phyloP scores from a whole-genome alignment of 2,888 invertebrate species.

The Anoncus sp. region DNA sequence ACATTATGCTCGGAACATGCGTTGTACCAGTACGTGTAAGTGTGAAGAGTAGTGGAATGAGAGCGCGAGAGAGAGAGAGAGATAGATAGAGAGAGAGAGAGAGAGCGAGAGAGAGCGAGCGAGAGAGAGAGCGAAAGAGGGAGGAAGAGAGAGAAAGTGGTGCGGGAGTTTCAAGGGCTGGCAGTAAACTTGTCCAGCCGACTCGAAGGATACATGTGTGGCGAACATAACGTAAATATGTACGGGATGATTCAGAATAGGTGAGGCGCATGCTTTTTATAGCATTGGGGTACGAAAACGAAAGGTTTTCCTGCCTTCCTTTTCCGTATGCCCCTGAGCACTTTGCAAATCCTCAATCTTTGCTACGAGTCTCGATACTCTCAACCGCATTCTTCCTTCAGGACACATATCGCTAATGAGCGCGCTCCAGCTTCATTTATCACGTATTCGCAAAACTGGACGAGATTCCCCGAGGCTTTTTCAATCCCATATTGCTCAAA shows the following conservation, averaged over 20 bases:
- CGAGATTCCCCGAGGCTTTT: background rate
- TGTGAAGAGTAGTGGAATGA: conserved; percentile 17
- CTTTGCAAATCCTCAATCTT: background rate
- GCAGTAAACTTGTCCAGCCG: conserved; percentile 67
- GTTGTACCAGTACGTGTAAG: conserved; percentile 27
- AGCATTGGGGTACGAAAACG: too few relatives aligned
- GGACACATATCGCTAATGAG: background rate
- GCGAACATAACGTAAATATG: conserved; percentile 17
- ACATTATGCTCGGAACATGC: conserved; percentile 45
- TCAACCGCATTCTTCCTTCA: background rate
- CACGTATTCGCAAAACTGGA: background rate
- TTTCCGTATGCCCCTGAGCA: background rate
- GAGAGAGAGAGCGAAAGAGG: too few relatives aligned
- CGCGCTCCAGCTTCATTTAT: background rate
- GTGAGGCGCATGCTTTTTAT: too few relatives aligned
- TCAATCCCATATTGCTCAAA: conserved; percentile 5
- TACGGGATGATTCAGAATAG: conserved; percentile 25
- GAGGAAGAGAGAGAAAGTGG: conserved; percentile 6
- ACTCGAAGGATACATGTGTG: conserved; percentile 34
- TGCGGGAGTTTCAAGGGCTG: conserved; percentile 70
- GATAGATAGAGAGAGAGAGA: too few relatives aligned
- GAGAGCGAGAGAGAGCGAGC: too few relatives aligned
- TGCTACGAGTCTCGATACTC: background rate
- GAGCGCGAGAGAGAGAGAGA: too few relatives aligned
- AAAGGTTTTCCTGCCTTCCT: background rate